A percentile compares a stretch with the other conserved stretches of the same genome.
Conservation (phyloP, 1,140 invertebrate genomes). For the Epicauta chinensis region DNA sequence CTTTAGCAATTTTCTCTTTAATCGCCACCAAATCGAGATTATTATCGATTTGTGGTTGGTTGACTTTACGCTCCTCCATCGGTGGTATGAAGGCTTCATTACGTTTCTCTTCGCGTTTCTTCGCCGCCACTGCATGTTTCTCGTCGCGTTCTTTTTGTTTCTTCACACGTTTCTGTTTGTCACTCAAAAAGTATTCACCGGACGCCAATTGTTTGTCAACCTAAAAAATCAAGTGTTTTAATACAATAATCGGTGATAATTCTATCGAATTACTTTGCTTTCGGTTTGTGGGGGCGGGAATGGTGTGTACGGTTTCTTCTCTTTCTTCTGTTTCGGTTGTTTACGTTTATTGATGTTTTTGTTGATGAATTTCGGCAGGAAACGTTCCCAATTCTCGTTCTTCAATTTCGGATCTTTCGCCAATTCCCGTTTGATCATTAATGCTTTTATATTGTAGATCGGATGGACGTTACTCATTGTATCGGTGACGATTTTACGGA, state of each 20-base stretch:
- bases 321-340: conserved; percentile 78
- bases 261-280: conserved; percentile 56
- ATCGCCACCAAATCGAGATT: conserved; percentile 58
- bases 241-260: conserved; percentile 5
- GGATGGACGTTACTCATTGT: conserved; percentile 99
- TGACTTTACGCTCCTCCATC: conserved; percentile 50
- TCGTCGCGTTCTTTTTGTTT: conserved; percentile 67
- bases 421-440: conserved; percentile 97
- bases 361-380: conserved; percentile 91
- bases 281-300: conserved; percentile 93
- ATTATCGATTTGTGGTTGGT: conserved; percentile 24
- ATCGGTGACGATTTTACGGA: conserved; percentile 88
- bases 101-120: conserved; percentile 68
- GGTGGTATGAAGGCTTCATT: conserved; percentile 80
- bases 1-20: conserved; percentile 68
- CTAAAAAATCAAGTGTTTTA: conserved; percentile 27
- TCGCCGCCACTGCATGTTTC: conserved; percentile 62
- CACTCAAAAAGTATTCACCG: conserved; percentile 94
- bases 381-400: conserved; percentile 96
- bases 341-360: conserved; percentile 85
- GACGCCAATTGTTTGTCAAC: conserved; percentile 89
- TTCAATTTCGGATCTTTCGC: conserved; percentile 86
- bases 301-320: conserved; percentile 92
- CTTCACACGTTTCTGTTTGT: conserved; percentile 70
- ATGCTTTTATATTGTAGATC: conserved; percentile 97